These are phyloP conservation scores for Liolophura sinensis DNA, from an alignment of 1,140 invertebrate species.

Conservation along the genomic window DNA sequence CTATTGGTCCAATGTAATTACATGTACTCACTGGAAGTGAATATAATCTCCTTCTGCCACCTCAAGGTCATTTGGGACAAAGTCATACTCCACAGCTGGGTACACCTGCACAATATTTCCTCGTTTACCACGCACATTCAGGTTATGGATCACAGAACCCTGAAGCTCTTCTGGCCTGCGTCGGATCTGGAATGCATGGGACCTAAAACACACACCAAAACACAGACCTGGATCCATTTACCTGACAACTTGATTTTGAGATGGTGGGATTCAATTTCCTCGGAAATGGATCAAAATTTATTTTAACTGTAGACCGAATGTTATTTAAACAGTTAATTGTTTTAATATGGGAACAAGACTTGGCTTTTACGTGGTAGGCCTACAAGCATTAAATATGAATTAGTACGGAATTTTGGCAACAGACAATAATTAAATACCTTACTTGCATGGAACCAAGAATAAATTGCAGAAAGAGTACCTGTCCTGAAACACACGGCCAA, in stretches of 20 bases:
- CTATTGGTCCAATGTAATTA: no score
- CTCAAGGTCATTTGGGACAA: constrained; percentile 51
- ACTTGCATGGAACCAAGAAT: background rate
- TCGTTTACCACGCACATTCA: constrained; percentile 55
- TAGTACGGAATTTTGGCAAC: no score
- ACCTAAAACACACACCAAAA: constrained; percentile 28
- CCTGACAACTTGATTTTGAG: constrained; percentile 5
- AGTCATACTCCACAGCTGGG: constrained; percentile 57
- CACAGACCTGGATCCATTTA: background rate
- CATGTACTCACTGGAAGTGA: constrained; percentile 54
- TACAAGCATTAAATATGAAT: no score
- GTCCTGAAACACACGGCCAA: constrained; percentile 55
- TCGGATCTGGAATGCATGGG: constrained; percentile 46
- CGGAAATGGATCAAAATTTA: no score
- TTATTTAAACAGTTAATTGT: no score
- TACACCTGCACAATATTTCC: constrained; percentile 58
- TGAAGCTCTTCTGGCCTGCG: constrained; percentile 26
- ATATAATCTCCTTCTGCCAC: constrained; percentile 41
- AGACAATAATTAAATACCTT: no score
- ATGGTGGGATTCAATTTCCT: no score
- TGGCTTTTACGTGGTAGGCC: no score
- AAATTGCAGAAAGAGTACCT: constrained; percentile 33
- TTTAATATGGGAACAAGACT: no score
- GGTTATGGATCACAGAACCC: constrained; percentile 40
- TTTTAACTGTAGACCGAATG: no score